Percentiles rank a stretch among this genome's conserved stretches.
phyloP scores from a whole-genome alignment of 2,888 invertebrate species.

The Caenorhabditis wallacei region DNA sequence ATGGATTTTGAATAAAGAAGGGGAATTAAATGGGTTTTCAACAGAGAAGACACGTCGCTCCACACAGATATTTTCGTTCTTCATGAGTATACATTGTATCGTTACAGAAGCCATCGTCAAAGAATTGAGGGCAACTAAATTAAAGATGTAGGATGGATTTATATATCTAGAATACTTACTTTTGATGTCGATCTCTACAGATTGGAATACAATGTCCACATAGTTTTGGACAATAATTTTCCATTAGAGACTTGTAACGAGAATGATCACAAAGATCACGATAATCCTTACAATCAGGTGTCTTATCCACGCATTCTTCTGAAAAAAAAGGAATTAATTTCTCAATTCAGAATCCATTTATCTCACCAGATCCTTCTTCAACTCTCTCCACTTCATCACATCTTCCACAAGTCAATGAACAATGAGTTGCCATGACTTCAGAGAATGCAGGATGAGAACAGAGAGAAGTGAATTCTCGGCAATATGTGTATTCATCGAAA shows the following conservation, averaged over 20 bases:
- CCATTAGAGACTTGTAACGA: constrained; percentile 62
- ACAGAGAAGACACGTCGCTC: constrained; percentile 71
- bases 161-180: constrained; percentile 51
- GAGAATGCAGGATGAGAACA: constrained; percentile 74
- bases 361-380: constrained; percentile 47
- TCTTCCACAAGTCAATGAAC: constrained; percentile 73
- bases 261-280: constrained; percentile 68
- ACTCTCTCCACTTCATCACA: constrained; percentile 72
- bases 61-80: constrained; percentile 71
- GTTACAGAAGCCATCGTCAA: constrained; percentile 72
- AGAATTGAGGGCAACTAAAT: constrained; percentile 72
- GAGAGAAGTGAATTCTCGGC: constrained; percentile 73
- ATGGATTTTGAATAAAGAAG: constrained; percentile 1
- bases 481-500: constrained; percentile 77
- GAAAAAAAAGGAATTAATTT: constrained; percentile 13
- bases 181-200: constrained; percentile 74
- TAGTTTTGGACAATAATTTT: constrained; percentile 69
- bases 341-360: too few species aligned
- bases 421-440: constrained; percentile 74
- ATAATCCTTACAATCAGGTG: constrained; percentile 68
- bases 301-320: constrained; percentile 69
- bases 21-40: constrained; percentile 20
- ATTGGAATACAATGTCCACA: constrained; percentile 70
- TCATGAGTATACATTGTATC: constrained; percentile 71
- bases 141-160: not conserved